These are phyloP conservation scores for Popillia japonica DNA, from an alignment of 1,140 invertebrate species.

Conservation along the genomic window DNA sequence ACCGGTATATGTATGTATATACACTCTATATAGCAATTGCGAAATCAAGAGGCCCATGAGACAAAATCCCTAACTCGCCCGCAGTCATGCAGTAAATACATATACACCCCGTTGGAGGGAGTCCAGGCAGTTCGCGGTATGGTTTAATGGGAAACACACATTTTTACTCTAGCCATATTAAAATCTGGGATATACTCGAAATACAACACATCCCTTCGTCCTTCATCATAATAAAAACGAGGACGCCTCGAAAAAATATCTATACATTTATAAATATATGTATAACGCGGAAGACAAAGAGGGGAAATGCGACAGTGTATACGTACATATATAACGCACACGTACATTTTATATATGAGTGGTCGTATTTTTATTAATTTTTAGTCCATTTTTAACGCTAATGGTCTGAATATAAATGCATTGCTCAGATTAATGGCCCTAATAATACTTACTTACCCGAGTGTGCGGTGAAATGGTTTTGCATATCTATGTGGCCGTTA, in stretches of 20 bases:
- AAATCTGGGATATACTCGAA: conserved; percentile 48
- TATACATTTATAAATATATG: conserved; percentile 13
- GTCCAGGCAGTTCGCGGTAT: neutral
- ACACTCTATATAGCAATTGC: conserved; percentile 20
- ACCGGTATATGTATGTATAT: neutral
- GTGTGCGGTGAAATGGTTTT: conserved; percentile 1
- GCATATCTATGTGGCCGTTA: neutral
- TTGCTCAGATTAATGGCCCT: conserved; percentile 47
- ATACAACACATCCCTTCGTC: conserved; percentile 44
- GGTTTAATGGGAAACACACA: conserved; percentile 55
- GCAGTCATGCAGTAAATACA: conserved; percentile 49
- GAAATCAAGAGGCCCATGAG: conserved; percentile 34
- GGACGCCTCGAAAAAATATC: conserved; percentile 36
- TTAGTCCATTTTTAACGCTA: conserved; percentile 53
- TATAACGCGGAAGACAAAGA: neutral
- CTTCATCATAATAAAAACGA: conserved; percentile 56
- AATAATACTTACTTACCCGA: conserved; percentile 50
- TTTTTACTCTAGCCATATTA: conserved; percentile 56
- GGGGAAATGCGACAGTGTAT: conserved; percentile 23
- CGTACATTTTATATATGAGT: conserved; percentile 36
- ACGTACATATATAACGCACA: conserved; percentile 24
- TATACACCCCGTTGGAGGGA: conserved; percentile 43
- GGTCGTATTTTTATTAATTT: conserved; percentile 56
- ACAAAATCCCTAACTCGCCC: conserved; percentile 27
- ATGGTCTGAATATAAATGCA: conserved; percentile 47